phyloP scores from a whole-genome alignment of 2,113 vertebrate species.

The Phylloscopus trochilus region DNA sequence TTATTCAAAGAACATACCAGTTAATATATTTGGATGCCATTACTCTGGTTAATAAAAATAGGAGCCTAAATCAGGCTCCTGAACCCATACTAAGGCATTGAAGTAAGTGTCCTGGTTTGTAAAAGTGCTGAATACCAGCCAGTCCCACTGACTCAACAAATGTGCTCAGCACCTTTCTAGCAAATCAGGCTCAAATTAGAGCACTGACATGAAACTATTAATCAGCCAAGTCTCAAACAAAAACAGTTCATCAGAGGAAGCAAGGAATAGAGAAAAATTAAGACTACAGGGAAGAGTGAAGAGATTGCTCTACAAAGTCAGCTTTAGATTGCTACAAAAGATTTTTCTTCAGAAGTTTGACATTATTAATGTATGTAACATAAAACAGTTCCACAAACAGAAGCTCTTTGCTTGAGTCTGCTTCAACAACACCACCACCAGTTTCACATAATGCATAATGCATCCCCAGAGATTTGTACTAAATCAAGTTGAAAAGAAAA shows the following conservation, averaged over 20 bases:
- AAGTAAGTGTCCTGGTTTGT: background rate
- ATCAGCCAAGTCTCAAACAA: background rate
- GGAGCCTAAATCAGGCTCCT: background rate
- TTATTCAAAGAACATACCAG: background rate
- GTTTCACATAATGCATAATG: background rate
- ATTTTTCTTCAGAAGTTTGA: constrained; percentile 15
- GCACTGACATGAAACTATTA: background rate
- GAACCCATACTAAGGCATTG: background rate
- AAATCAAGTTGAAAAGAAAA: constrained; percentile 52
- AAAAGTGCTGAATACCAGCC: constrained; percentile 38
- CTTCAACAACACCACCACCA: background rate
- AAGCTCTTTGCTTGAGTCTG: background rate
- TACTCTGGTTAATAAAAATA: constrained; percentile 12
- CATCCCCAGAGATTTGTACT: constrained; percentile 1
- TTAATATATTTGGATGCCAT: background rate
- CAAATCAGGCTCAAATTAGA: constrained; percentile 12
- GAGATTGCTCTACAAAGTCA: background rate
- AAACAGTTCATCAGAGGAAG: background rate
- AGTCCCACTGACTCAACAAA: background rate
- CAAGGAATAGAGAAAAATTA: background rate
- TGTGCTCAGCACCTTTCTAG: background rate
- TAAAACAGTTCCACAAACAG: constrained; percentile 19
- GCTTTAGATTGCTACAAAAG: background rate
- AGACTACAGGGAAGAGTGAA: background rate
- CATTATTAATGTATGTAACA: constrained; percentile 2